A percentile compares a stretch with the other conserved stretches of the same genome.
These are phyloP conservation scores for Gambelia wislizenii DNA, from an alignment of 2,797 vertebrate species.

Conservation along the genomic window DNA sequence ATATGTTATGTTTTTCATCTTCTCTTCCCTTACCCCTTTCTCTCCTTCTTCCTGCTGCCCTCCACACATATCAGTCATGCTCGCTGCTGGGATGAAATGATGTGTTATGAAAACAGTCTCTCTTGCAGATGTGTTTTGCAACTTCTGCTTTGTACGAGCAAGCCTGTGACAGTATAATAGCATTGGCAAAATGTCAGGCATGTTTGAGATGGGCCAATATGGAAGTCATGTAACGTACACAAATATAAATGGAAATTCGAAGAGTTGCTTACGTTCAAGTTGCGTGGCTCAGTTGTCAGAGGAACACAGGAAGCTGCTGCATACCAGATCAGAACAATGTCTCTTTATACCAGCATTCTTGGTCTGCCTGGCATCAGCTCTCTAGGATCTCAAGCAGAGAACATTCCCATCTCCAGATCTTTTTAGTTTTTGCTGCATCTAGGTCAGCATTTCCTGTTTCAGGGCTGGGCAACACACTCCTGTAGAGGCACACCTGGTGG, in stretches of 20 bases:
- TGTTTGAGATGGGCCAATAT: constrained; percentile 27
- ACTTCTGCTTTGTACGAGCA: background rate
- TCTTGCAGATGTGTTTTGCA: constrained; percentile 33
- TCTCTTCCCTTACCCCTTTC: background rate
- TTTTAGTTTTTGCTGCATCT: background rate
- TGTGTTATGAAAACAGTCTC: constrained; percentile 23
- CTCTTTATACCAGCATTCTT: background rate
- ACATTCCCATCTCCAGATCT: too few species aligned
- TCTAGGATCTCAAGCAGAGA: too few species aligned
- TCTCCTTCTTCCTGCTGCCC: constrained; percentile 3
- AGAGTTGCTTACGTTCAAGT: background rate
- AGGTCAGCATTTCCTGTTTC: background rate
- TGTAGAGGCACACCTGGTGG: too few species aligned
- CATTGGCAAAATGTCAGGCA: constrained; percentile 46
- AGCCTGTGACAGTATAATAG: constrained; percentile 49
- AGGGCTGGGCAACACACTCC: background rate
- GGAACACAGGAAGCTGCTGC: background rate
- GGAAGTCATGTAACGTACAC: background rate
- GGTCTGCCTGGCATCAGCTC: background rate
- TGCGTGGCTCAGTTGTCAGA: background rate
- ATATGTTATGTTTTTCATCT: constrained; percentile 22
- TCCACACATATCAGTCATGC: constrained; percentile 15
- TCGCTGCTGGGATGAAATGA: background rate
- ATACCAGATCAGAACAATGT: background rate
- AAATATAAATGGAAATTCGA: constrained; percentile 16